Evolutionary conservation across 2,113 vertebrate genomes (phyloP).

Genomic region (Hystrix cristata): DNA sequence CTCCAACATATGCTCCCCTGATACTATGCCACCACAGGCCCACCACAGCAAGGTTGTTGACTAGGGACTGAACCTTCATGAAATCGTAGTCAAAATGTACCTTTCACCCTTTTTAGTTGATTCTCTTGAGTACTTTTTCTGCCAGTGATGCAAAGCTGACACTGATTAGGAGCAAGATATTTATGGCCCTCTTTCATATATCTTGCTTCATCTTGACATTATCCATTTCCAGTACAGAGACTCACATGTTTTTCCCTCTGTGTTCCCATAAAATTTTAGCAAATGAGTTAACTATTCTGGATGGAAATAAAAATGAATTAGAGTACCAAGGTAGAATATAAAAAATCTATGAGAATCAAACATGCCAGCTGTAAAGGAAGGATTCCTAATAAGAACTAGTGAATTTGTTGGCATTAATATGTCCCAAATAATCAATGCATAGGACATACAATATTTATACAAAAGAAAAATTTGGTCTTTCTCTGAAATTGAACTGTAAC

Average conservation of each 20-base stretch:
- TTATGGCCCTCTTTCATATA: background rate
- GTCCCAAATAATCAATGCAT: background rate
- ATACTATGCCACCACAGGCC: accelerated
- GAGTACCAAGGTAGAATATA: background rate
- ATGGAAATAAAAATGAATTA: background rate
- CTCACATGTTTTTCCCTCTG: background rate
- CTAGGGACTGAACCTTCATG: background rate
- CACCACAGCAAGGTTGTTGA: background rate
- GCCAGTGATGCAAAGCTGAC: background rate
- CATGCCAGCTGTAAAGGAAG: background rate
- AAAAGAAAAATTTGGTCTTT: background rate
- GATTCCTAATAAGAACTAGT: background rate
- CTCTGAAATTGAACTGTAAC: constrained; percentile 4
- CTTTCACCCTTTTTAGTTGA: background rate
- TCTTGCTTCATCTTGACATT: background rate
- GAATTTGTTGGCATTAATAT: background rate
- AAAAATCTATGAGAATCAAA: background rate
- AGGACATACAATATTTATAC: background rate
- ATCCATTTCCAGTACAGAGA: background rate
- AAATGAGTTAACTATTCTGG: background rate
- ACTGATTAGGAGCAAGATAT: background rate
- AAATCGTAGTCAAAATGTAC: background rate
- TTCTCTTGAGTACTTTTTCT: background rate
- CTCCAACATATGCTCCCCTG: background rate
- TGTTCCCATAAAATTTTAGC: background rate